Conservation (phyloP, 2,113 vertebrate genomes). For the Rhombomys opimus region DNA sequence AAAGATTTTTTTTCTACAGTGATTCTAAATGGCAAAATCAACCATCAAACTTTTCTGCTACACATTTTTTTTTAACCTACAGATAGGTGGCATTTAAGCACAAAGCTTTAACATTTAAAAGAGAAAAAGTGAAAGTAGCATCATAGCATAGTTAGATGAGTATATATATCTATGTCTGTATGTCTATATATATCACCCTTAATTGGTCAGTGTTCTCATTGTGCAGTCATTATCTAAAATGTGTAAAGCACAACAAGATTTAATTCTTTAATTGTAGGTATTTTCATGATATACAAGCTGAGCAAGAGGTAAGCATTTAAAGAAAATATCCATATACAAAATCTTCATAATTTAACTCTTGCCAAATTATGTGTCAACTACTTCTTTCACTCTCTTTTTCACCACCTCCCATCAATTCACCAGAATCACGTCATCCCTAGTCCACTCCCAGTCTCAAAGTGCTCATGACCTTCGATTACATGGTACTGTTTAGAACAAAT, state of each 20-base stretch:
- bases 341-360: background rate
- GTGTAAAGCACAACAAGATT: background rate
- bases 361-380: background rate
- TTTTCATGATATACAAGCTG: background rate
- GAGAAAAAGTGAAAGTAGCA: background rate
- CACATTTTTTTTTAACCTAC: background rate
- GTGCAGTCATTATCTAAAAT: background rate
- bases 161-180: too few species aligned
- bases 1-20: background rate
- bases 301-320: background rate
- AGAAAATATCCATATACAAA: background rate
- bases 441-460: background rate
- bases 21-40: background rate
- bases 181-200: background rate
- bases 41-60: background rate
- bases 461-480: background rate
- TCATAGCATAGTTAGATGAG: background rate
- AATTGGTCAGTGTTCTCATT: background rate
- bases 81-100: slow-evolving; percentile 4
- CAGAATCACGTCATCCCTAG: background rate
- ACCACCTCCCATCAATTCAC: background rate
- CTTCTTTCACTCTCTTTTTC: background rate
- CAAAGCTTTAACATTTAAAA: background rate
- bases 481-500: too few species aligned
- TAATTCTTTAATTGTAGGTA: background rate